These are phyloP conservation scores for Colistium nudipinnis DNA, from an alignment of 2,113 vertebrate genomes.

Conservation along the genomic window DNA sequence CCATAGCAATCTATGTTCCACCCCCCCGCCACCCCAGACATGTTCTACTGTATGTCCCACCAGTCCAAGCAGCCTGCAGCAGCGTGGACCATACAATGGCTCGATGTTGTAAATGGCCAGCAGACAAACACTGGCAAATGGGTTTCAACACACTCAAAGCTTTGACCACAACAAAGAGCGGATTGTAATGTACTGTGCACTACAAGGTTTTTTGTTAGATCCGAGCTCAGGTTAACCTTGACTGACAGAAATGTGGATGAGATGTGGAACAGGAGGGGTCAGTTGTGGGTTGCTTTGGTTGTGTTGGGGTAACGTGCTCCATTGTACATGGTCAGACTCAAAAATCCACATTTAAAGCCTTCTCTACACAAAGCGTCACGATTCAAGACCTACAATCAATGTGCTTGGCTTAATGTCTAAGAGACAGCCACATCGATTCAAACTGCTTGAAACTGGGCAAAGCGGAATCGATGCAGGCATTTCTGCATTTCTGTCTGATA, in stretches of 20 bases:
- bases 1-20: conserved; percentile 54
- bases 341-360: conserved; percentile 13
- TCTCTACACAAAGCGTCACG: conserved; percentile 33
- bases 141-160: background rate
- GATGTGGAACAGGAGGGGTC: conserved; percentile 3
- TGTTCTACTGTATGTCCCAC: conserved; percentile 38
- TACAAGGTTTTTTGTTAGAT: conserved; percentile 21
- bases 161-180: conserved; percentile 15
- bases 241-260: conserved; percentile 17
- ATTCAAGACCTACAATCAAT: conserved; percentile 63
- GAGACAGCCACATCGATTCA: conserved; percentile 66
- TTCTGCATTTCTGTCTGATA: conserved; percentile 57
- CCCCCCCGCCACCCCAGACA: no score
- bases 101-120: conserved; percentile 49
- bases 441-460: conserved; percentile 61
- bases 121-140: conserved; percentile 19
- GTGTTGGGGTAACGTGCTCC: conserved; percentile 10
- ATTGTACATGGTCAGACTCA: conserved; percentile 24
- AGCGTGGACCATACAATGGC: conserved; percentile 46
- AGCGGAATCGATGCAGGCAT: conserved; percentile 54
- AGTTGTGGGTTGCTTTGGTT: no score
- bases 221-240: conserved; percentile 24
- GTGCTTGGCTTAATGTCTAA: conserved; percentile 58
- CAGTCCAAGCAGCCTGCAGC: conserved; percentile 28
- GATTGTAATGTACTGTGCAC: background rate